Percentiles rank a stretch among this genome's conserved stretches.
phyloP scores from a whole-genome alignment of 2,888 invertebrate genomes.

The Stenodera caucasica region DNA sequence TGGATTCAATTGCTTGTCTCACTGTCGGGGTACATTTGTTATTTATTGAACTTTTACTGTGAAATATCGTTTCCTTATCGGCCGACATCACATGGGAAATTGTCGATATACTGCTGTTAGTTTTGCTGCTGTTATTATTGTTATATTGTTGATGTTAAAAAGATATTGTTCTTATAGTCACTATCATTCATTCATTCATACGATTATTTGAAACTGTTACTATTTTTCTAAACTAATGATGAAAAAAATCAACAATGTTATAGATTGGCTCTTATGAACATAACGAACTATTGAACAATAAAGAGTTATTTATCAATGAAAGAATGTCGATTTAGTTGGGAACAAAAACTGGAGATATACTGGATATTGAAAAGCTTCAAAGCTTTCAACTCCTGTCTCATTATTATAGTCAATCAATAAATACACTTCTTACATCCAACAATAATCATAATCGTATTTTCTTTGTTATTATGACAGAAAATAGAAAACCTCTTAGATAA shows the following conservation, averaged over 20 bases:
- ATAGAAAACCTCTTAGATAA: not conserved
- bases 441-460: not conserved
- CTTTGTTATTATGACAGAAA: not conserved
- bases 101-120: not conserved
- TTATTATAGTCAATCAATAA: not conserved
- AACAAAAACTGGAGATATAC: not conserved
- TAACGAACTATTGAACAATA: constrained; percentile 19
- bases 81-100: constrained; percentile 18
- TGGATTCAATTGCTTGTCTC: constrained; percentile 45
- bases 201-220: too few relatives aligned
- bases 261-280: constrained; percentile 12
- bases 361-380: not conserved
- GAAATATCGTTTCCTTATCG: constrained; percentile 34
- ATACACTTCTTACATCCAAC: not conserved
- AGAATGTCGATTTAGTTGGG: not conserved
- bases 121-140: not conserved
- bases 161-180: not conserved
- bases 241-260: constrained; percentile 20
- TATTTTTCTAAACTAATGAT: constrained; percentile 18
- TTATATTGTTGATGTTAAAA: too few relatives aligned
- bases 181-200: not conserved
- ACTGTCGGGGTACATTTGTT: constrained; percentile 36
- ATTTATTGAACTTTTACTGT: constrained; percentile 35
- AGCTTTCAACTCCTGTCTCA: not conserved
- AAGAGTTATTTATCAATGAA: constrained; percentile 15